phyloP scores from a whole-genome alignment of 2,797 vertebrate species.

The Eulemur albifrons region DNA sequence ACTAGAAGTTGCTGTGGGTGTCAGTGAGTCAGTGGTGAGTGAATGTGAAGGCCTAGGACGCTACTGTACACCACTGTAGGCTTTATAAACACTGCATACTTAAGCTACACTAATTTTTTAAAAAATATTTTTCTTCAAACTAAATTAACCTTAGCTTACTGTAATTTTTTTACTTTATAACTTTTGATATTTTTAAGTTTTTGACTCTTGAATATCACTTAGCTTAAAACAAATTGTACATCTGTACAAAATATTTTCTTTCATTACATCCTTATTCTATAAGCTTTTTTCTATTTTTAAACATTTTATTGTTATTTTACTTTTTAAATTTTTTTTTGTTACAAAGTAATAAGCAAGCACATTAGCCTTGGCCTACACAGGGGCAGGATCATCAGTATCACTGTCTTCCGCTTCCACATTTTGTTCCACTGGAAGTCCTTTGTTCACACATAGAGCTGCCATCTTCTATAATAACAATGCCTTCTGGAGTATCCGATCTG shows the following conservation, averaged over 20 bases:
- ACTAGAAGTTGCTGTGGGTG: background rate
- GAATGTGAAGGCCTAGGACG: background rate
- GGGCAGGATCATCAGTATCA: background rate
- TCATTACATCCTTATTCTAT: background rate
- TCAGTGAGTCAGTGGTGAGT: background rate
- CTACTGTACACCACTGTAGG: background rate
- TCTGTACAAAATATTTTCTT: background rate
- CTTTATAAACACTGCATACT: background rate
- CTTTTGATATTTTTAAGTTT: background rate
- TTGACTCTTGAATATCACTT: background rate
- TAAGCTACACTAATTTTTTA: background rate
- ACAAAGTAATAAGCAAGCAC: background rate
- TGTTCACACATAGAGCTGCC: background rate
- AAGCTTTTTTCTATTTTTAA: background rate
- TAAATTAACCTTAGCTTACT: background rate
- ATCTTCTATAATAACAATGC: background rate
- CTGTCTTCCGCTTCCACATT: background rate
- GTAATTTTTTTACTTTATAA: background rate
- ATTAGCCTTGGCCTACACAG: background rate
- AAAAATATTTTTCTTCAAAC: background rate
- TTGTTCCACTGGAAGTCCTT: background rate
- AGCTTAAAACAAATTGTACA: background rate
- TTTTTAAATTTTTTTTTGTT: background rate
- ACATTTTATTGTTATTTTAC: background rate
- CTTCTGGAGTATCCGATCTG: background rate